Percentiles rank a stretch among this genome's conserved stretches.
Conservation (phyloP, 2,797 vertebrate genomes). For the Melanotaenia maccullochi region DNA sequence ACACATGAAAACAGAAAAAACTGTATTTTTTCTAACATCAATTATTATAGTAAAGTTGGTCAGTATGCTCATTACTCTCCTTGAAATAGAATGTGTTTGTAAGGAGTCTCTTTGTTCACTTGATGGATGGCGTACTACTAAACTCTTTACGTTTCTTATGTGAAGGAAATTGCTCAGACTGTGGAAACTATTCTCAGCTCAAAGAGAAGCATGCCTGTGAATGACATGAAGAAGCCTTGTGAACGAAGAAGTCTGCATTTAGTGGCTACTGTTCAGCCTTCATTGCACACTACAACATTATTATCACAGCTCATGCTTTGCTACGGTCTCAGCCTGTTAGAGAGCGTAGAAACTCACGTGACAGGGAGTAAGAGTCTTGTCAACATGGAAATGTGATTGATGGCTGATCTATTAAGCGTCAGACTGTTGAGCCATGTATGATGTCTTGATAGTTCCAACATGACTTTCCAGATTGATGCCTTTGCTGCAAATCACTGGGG, state of each 20-base stretch:
- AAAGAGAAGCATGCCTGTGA: slow-evolving; percentile 28
- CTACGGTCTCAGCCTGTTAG: slow-evolving; percentile 11
- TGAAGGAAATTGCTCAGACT: slow-evolving; percentile 19
- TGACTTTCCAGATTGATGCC: slow-evolving; percentile 41
- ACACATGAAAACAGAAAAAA: background rate
- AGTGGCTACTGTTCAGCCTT: slow-evolving; percentile 27
- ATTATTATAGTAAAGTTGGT: background rate
- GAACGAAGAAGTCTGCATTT: slow-evolving; percentile 20
- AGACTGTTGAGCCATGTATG: slow-evolving; percentile 48
- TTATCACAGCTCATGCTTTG: slow-evolving; percentile 19
- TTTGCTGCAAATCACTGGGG: slow-evolving; percentile 12
- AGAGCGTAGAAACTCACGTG: slow-evolving; percentile 29
- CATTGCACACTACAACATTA: slow-evolving; percentile 35
- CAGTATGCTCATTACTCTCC: background rate
- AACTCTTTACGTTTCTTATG: slow-evolving; percentile 25
- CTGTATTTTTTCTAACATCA: no score
- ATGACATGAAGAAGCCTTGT: slow-evolving; percentile 24
- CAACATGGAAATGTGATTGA: slow-evolving; percentile 67
- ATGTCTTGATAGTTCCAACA: slow-evolving; percentile 57
- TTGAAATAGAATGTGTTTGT: background rate
- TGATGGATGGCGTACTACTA: slow-evolving; percentile 15
- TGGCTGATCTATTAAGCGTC: slow-evolving; percentile 52
- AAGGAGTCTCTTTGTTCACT: background rate
- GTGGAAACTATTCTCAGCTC: slow-evolving; percentile 9
- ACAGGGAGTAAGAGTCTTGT: slow-evolving; percentile 59